Base-by-base conservation (phyloP, 2,113 vertebrate genomes). In the Eubucco bourcierii region DNA sequence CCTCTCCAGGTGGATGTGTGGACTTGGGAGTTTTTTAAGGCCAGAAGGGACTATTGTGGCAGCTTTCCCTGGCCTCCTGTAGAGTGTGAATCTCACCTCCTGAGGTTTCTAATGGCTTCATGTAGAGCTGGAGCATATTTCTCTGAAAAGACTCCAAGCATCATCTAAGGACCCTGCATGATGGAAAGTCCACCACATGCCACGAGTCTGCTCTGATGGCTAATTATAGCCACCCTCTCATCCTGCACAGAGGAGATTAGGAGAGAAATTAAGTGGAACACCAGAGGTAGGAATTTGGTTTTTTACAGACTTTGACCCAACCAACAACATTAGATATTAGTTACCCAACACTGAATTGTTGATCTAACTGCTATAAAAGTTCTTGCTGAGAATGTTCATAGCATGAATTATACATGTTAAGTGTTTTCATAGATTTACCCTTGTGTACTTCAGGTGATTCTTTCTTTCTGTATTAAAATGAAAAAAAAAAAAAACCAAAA, bases 1-100 rank as follows among this genome's bases (percentile, higher is more conserved):
- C 74, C 79, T 96, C 61, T 70, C 27, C 0, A 0, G n/a, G 50
- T 80, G 2, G 0, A n/a, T 56, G 44, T 6, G 1, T 33, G 60
- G 21, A 76, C 23, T 74, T 74, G 34, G 37, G 59, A 41, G 53
- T 60, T 20, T 58, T 85, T 76, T 71, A 39, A 55, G 68, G 46
- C 72, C 93, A 94, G 94, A 94, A 95, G 91, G 84, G 53, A 73
- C 91, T 47, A 92, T 90, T 90, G 87, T 91, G 90, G 59, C 55
- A 68, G 73, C n/a, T 41, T 80, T 81, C 58, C 60, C 68, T n/a
- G 72, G 63, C 72, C 56, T 94, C 92, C 92, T 80, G 37, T 0
- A 0, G 87, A 86, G 84, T 47, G 0, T 59, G 52, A 90, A 74
- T 75, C 68, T 90, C 7, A 0, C 80, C 76, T 73, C 37, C n/a